These are phyloP conservation scores for Ectobius pallidus DNA, from an alignment of 2,888 invertebrate species.

Conservation along the genomic window DNA sequence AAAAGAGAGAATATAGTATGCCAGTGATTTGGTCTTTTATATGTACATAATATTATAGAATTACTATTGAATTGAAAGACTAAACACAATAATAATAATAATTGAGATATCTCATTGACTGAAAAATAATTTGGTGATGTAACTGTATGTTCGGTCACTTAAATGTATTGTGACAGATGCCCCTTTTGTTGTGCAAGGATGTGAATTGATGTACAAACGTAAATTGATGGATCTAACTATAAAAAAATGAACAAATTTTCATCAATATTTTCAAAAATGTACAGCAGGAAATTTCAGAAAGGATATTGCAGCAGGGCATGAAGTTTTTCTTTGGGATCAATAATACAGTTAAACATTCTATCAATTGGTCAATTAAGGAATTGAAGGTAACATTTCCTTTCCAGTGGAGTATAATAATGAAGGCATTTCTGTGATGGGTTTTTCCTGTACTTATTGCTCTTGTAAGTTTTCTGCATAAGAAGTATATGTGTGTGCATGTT, in stretches of 20 bases:
- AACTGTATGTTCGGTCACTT: no score
- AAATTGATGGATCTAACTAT: background rate
- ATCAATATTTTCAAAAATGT: background rate
- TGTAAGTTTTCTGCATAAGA: constrained; percentile 2
- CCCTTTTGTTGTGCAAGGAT: background rate
- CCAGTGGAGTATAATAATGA: background rate
- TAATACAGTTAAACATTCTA: no score
- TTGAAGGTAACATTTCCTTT: no score
- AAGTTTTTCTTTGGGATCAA: no score
- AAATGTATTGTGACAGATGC: background rate
- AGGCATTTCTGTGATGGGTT: constrained; percentile 3
- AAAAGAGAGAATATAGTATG: background rate
- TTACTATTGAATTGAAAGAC: background rate
- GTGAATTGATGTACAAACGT: background rate
- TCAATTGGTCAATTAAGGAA: no score
- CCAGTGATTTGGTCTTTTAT: constrained; percentile 7
- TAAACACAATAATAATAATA: background rate
- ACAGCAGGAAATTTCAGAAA: no score
- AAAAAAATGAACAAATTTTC: background rate
- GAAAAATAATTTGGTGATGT: background rate
- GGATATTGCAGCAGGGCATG: no score
- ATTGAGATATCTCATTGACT: constrained; percentile 1
- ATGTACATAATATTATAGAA: constrained; percentile 17
- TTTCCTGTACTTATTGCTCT: background rate
- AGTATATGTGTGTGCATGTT: no score